Evolutionary conservation across 1,140 invertebrate species (phyloP).

Genomic region (Contarinia nasturtii): DNA sequence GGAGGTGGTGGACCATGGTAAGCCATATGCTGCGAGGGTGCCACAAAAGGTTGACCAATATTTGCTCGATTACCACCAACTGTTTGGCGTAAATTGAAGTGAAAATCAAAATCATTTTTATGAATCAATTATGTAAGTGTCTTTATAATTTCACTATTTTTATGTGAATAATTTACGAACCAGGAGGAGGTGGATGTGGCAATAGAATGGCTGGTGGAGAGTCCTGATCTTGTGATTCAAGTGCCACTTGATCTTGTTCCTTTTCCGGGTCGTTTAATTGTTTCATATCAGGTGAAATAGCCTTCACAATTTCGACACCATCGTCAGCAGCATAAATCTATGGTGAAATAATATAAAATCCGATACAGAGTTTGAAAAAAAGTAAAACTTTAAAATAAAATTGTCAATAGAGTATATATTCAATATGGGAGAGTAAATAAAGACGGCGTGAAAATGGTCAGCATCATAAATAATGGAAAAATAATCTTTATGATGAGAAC

Average conservation of each 20-base stretch:
- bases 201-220: conserved; percentile 26
- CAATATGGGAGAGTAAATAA: no score
- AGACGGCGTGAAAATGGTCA: no score
- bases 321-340: conserved; percentile 34
- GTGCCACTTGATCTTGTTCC: conserved; percentile 39
- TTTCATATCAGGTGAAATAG: conserved; percentile 25
- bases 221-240: conserved; percentile 42
- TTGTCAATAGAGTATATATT: no score
- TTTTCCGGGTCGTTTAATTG: conserved; percentile 31
- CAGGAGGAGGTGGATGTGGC: conserved; percentile 30
- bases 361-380: neutral
- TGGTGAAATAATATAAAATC: conserved; percentile 10
- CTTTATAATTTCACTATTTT: no score
- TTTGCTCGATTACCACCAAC: conserved; percentile 25
- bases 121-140: neutral
- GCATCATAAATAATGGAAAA: no score
- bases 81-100: conserved; percentile 3
- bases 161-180: no score
- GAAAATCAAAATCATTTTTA: conserved; percentile 6
- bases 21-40: conserved; percentile 30
- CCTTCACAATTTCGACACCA: conserved; percentile 42
- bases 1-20: conserved; percentile 49
- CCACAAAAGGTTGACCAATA: conserved; percentile 26
- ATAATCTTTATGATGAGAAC: no score
- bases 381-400: no score